Conservation (phyloP, 92 coral and sea anemone genomes). For the Epizoanthus rinbou region DNA sequence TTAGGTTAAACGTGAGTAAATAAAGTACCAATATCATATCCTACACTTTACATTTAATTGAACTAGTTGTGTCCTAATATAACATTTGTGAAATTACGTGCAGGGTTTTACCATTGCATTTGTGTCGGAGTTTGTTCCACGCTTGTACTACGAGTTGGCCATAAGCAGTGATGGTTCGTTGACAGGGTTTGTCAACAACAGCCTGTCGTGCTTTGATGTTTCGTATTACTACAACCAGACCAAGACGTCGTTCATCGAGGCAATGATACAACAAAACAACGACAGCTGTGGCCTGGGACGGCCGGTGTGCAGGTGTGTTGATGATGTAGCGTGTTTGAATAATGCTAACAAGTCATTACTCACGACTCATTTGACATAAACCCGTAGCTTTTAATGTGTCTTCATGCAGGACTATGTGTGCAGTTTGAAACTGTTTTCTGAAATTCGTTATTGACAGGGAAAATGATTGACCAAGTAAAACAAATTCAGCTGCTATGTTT, state of each 20-base stretch:
- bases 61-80: not conserved
- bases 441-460: no score
- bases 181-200: conserved; percentile 77
- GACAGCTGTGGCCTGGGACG: conserved; percentile 80
- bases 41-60: not conserved
- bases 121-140: conserved; percentile 97
- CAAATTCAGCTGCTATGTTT: no score
- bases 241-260: conserved; percentile 10
- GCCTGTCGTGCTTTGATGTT: conserved; percentile 85
- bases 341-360: not conserved
- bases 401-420: no score
- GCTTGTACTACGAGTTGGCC: conserved; percentile 81
- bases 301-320: conserved; percentile 84
- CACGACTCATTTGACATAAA: not conserved
- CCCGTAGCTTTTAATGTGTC: not conserved
- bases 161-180: conserved; percentile 53
- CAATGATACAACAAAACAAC: conserved; percentile 35
- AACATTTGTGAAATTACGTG: not conserved
- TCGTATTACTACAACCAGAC: conserved; percentile 62
- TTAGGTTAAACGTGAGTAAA: no score
- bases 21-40: not conserved
- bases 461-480: no score
- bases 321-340: not conserved
- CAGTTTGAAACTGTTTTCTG: no score
- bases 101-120: conserved; percentile 96